These are phyloP conservation scores for Oryctolagus cuniculus DNA, from an alignment of 2,113 vertebrate genomes.

Conservation along the genomic window DNA sequence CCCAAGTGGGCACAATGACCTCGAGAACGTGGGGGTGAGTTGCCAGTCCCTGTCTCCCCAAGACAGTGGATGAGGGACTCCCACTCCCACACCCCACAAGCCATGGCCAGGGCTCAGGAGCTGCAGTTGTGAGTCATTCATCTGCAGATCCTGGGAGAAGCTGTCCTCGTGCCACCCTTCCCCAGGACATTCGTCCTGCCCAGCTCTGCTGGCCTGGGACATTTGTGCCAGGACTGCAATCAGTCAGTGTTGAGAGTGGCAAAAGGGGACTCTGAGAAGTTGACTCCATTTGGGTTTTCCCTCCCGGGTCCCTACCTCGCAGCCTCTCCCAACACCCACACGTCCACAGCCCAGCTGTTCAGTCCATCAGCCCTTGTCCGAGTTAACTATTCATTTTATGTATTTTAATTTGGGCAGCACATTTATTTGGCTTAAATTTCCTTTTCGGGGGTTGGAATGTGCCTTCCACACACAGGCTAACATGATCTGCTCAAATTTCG, in stretches of 20 bases:
- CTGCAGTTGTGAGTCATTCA: not conserved
- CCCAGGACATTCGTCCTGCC: not conserved
- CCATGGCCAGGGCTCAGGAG: accelerated
- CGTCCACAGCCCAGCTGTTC: constrained; percentile 82
- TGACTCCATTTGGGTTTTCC: constrained; percentile 75
- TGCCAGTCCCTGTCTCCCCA: not conserved
- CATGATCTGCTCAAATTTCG: constrained; percentile 85
- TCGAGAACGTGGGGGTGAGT: not conserved
- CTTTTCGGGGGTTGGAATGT: constrained; percentile 86
- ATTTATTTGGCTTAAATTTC: constrained; percentile 88
- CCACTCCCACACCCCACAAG: too few relatives aligned
- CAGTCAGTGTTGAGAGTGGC: constrained; percentile 36
- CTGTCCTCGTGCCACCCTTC: not conserved
- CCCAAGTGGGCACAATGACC: not conserved
- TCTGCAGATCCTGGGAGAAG: not conserved
- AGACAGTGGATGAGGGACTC: not conserved
- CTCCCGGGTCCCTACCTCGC: constrained; percentile 77
- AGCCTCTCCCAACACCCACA: constrained; percentile 77
- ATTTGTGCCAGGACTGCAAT: not conserved
- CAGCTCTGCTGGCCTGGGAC: not conserved
- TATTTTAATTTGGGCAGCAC: constrained; percentile 87
- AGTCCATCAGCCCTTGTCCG: constrained; percentile 84
- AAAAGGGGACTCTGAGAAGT: constrained; percentile 75
- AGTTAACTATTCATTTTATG: constrained; percentile 87
- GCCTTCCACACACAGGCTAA: constrained; percentile 84